Percentiles rank a stretch among this genome's conserved stretches.
Evolutionary conservation across 2,888 invertebrate genomes (phyloP).

Genomic region (Caenorhabditis sp.): DNA sequence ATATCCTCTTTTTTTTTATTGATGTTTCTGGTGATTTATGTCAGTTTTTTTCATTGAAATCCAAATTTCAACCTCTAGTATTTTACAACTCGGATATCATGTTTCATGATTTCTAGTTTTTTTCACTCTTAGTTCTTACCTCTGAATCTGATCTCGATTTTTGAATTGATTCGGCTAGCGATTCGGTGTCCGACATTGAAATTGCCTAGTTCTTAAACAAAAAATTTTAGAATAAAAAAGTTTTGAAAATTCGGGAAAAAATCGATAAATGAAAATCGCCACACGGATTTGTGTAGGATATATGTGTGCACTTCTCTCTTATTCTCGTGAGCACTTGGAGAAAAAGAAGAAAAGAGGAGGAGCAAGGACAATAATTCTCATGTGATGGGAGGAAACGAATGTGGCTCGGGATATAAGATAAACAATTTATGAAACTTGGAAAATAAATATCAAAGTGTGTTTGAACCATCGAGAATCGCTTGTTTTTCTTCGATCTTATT

Average conservation of each 20-base stretch:
- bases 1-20: too few relatives aligned
- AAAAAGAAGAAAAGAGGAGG: neutral
- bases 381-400: neutral
- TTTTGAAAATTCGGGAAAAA: neutral
- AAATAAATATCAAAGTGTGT: neutral
- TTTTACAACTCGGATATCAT: too few relatives aligned
- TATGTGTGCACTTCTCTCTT: slow-evolving; percentile 5
- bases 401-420: neutral
- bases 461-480: slow-evolving; percentile 3
- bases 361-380: neutral
- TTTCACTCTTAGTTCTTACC: slow-evolving; percentile 9
- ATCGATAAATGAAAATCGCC: slow-evolving; percentile 19
- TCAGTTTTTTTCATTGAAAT: too few relatives aligned
- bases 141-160: slow-evolving; percentile 32
- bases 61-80: too few relatives aligned
- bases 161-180: slow-evolving; percentile 5
- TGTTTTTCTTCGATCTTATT: slow-evolving; percentile 27
- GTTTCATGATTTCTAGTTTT: neutral
- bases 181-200: neutral
- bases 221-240: neutral
- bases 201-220: neutral
- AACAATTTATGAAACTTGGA: slow-evolving; percentile 3
- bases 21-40: too few relatives aligned
- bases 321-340: neutral
- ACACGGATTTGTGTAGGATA: slow-evolving; percentile 19